Evolutionary conservation across 2,113 vertebrate species (phyloP), one percentile per base, ranked within the genome.

Genomic region (Oreochromis aureus): DNA sequence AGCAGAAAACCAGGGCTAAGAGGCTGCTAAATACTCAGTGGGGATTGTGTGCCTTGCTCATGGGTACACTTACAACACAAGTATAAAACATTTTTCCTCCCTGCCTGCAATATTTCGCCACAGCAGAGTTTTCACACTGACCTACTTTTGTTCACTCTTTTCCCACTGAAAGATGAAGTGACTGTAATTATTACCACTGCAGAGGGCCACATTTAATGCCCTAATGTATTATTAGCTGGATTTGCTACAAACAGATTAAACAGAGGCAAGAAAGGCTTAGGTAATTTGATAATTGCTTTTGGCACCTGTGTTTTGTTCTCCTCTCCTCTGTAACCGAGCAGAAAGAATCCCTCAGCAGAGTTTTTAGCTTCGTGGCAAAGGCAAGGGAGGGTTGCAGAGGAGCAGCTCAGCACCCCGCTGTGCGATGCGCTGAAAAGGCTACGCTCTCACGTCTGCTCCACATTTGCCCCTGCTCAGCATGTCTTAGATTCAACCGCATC

Each of bases 211-310:
- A 81, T 93, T 95, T 91, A 90, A 92, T 92, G 89, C 81, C 82
- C 94, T 92, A 69, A 90, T 88, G 93, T 93, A 90, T 92, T 94
- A 94, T 94, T 92, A 95, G 93, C 89, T 92, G 94, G 92, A 93
- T 94, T 93, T 93, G 88, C 89, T 93, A 92, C 92, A 94, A 95
- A 95, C 93, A 95, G 93, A 95, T 95, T 94, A 94, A 95, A 93
- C 78, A 84, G 88, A 85, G 88, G 84, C 73, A 88, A 89, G 87
- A 91, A 92, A 92, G 86, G 93, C 91, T 93, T 86, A 93, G 92
- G 89, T 91, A 88, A 95, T 96, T 95, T 95, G 93, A 95, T 95
- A 96, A 95, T 95, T 96, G 93, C 93, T 92, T 93, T 82, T 55
- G 85, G 90, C 93, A 91, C 90, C 93, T 94, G 91, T 84, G 89